phyloP scores from a whole-genome alignment of 2,888 invertebrate species.

The Portevinia maculata region DNA sequence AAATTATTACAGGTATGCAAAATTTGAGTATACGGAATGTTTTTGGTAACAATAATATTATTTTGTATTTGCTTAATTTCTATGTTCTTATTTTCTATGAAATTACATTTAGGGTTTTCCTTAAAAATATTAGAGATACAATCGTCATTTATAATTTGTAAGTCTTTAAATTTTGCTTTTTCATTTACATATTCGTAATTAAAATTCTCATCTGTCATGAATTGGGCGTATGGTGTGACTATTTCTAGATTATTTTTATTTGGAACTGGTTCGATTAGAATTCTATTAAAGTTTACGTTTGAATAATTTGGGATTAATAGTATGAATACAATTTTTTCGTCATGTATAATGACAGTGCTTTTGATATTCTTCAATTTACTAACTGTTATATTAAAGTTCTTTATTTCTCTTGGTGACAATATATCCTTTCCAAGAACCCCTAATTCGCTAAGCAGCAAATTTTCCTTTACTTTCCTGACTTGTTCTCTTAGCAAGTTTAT shows the following conservation, averaged over 20 bases:
- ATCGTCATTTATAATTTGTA: too few relatives aligned
- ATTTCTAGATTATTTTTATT: constrained; percentile 45
- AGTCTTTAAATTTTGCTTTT: constrained; percentile 19
- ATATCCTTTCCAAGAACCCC: constrained; percentile 36
- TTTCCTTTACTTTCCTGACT: constrained; percentile 35
- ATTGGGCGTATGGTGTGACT: constrained; percentile 2
- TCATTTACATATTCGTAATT: constrained; percentile 16
- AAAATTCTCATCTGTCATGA: constrained; percentile 23
- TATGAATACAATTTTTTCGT: constrained; percentile 44
- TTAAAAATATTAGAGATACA: too few relatives aligned
- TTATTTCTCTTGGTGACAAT: constrained; percentile 28
- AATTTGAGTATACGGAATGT: too few relatives aligned
- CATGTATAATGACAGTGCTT: constrained; percentile 39
- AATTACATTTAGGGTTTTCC: too few relatives aligned
- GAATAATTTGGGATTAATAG: constrained; percentile 50
- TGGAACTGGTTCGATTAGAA: constrained; percentile 46
- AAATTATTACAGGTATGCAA: too few relatives aligned
- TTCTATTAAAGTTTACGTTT: constrained; percentile 20
- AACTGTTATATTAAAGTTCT: constrained; percentile 36
- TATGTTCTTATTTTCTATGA: too few relatives aligned
- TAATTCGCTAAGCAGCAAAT: constrained; percentile 33
- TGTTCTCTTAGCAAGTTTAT: too few relatives aligned
- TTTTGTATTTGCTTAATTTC: too few relatives aligned
- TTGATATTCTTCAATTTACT: constrained; percentile 40
- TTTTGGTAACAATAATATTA: too few relatives aligned